phyloP scores from a whole-genome alignment of 2,113 vertebrate genomes.

The Indri indri region DNA sequence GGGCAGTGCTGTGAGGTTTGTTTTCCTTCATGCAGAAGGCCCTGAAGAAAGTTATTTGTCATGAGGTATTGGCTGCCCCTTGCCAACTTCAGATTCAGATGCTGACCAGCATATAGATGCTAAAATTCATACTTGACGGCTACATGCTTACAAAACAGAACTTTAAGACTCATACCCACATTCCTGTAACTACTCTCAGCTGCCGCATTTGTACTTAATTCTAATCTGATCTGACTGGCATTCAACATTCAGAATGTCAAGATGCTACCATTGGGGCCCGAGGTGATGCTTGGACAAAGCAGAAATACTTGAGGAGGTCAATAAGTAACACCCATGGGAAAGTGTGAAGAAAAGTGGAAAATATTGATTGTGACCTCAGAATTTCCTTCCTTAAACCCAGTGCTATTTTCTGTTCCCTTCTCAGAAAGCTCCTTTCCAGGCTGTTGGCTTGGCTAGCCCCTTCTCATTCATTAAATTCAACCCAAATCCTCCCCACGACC shows the following conservation, averaged over 20 bases:
- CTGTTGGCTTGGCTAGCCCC: neutral
- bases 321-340: neutral
- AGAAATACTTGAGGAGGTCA: neutral
- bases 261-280: neutral
- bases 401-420: neutral
- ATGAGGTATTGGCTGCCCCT: neutral
- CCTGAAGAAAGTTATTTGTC: neutral
- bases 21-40: neutral
- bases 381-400: neutral
- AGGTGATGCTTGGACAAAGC: neutral
- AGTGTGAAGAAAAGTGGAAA: neutral
- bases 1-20: neutral
- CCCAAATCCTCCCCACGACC: neutral
- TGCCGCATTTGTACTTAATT: neutral
- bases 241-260: neutral
- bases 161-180: neutral
- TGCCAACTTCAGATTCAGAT: neutral
- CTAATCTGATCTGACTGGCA: neutral
- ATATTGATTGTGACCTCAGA: neutral
- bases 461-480: neutral
- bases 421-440: neutral
- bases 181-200: neutral
- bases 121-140: neutral
- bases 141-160: neutral
- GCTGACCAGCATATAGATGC: neutral